phyloP scores from a whole-genome alignment of 2,113 vertebrate species.

The Spizaetus ornatus region DNA sequence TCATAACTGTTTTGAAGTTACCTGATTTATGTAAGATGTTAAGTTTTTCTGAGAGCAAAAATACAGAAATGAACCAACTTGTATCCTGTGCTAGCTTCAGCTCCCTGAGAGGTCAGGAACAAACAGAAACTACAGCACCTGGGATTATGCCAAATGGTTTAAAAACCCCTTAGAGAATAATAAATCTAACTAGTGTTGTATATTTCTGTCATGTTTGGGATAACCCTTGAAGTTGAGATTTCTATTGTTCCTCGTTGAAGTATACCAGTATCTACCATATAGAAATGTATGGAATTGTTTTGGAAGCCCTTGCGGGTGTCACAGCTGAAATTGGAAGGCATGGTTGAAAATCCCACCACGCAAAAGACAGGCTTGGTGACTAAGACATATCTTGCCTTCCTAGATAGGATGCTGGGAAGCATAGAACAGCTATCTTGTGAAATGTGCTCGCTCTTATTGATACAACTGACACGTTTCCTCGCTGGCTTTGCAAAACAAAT shows the following conservation, averaged over 20 bases:
- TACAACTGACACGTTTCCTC: neutral
- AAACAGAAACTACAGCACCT: neutral
- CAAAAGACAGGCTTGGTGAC: neutral
- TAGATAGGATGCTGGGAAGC: neutral
- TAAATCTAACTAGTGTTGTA: neutral
- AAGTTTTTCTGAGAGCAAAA: neutral
- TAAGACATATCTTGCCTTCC: neutral
- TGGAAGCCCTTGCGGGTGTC: neutral
- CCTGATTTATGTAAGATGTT: neutral
- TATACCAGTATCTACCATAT: rapidly evolving
- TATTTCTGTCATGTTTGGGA: neutral
- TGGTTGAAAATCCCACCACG: neutral
- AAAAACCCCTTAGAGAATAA: neutral
- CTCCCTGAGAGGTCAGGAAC: neutral
- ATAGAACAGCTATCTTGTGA: neutral
- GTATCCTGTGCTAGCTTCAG: neutral
- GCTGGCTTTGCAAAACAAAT: neutral
- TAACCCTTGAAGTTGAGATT: neutral
- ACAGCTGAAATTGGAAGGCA: neutral
- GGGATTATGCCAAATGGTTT: neutral
- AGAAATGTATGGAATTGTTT: neutral
- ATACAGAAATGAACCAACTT: neutral
- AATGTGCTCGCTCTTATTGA: neutral
- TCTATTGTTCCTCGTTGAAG: neutral
- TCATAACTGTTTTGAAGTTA: neutral